phyloP scores from a whole-genome alignment of 2,888 invertebrate species.

The Zeuzera pyrina region DNA sequence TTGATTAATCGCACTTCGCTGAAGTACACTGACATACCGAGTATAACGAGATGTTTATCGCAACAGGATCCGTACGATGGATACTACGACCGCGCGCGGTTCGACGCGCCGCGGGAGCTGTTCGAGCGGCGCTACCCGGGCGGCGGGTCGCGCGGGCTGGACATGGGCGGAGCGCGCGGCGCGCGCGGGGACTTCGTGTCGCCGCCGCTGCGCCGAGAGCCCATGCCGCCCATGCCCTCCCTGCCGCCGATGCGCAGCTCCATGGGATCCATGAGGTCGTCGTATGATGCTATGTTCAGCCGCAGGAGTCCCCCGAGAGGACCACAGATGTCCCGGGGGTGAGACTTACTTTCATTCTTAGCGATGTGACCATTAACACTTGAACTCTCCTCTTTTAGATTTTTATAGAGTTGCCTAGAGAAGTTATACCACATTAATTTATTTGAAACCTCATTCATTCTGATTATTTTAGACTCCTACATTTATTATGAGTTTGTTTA shows the following conservation, averaged over 20 bases:
- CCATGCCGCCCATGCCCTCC: slow-evolving; percentile 85
- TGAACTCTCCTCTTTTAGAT: no score
- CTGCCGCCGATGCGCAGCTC: slow-evolving; percentile 75
- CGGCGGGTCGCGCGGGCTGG: slow-evolving; percentile 68
- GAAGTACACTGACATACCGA: slow-evolving; percentile 3
- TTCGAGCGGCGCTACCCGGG: slow-evolving; percentile 86
- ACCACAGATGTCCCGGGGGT: slow-evolving; percentile 70
- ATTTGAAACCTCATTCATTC: no score
- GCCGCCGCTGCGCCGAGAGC: slow-evolving; percentile 83
- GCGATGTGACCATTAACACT: no score
- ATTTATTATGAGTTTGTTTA: no score
- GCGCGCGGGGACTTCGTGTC: slow-evolving; percentile 79
- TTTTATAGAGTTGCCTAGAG: no score
- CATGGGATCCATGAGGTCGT: slow-evolving; percentile 80
- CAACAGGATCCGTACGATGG: slow-evolving; percentile 80
- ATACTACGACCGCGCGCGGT: slow-evolving; percentile 85
- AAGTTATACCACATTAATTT: no score
- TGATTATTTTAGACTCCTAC: no score
- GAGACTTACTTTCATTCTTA: no score
- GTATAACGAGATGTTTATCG: slow-evolving; percentile 6
- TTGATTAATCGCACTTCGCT: no score
- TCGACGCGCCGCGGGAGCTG: slow-evolving; percentile 84
- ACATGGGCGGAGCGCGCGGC: slow-evolving; percentile 65
- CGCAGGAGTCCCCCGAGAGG: slow-evolving; percentile 82
- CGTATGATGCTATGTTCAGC: slow-evolving; percentile 87